Base-by-base conservation (phyloP, 2,113 vertebrate species). In the Tachysurus vachellii region DNA sequence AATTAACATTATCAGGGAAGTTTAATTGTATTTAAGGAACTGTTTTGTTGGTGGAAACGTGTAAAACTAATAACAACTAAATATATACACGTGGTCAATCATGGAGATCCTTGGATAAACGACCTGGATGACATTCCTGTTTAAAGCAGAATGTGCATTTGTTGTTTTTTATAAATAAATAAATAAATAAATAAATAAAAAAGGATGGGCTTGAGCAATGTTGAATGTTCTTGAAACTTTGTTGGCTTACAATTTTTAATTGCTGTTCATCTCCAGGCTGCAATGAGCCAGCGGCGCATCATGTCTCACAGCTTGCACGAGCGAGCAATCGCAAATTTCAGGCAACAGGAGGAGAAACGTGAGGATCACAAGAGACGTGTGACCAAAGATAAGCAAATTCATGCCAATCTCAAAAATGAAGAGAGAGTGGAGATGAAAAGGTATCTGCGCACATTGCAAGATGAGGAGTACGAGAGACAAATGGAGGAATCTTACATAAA, bases 401-500 rank as follows among this genome's bases (percentile, higher is more conserved):
- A 89, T 66, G 94, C 93, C 57, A 75, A 84, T 14, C 66, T 95
- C 36, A 88, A 88, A 86, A 92, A 84, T 2, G 94, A 97, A 79
- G 93, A 96, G 14, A 90, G 89, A 0, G 68, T 89, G 0, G 94
- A 95, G 50, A 93, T 70, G 76, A 95, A 88, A 91, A 91, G 94
- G 2, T 86, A 94, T 50, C 89, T 94, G 57, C 91, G 94, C 16
- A 88, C 94, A 71, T 61, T 96, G 83, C 94, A 95, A 50, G 90
- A 95, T 13, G 94, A 96, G 85, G 92, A 95, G 21, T 89, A 88
- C 7, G 96, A 97, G 88, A 92, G 91, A 85, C 92, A 93, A 36
- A 91, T 94, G 47, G 95, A 98, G 88, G 94, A 95, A 68, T 91
- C 95, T 23, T 89, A 97, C 86, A 68, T 92, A 11, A 94, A 94